These are phyloP conservation scores for Arenaria interpres DNA, from an alignment of 2,113 vertebrate species.

Conservation along the genomic window DNA sequence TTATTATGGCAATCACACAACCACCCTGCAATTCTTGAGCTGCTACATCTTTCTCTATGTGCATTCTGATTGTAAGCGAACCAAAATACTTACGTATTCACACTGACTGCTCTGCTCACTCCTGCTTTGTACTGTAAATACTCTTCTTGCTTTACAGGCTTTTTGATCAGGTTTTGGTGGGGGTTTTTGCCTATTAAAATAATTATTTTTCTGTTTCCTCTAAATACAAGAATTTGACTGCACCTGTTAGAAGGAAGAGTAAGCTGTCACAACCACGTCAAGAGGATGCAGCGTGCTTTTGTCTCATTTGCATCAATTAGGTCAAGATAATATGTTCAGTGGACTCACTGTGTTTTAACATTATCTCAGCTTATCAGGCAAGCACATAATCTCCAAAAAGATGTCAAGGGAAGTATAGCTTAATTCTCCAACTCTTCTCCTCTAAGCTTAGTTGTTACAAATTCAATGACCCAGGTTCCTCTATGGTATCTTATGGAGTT, in stretches of 20 bases:
- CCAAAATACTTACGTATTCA: not conserved
- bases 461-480: not conserved
- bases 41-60: not conserved
- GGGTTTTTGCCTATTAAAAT: not conserved
- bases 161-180: not conserved
- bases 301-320: not conserved
- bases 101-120: not conserved
- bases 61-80: not conserved
- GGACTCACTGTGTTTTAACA: not conserved
- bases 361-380: not conserved
- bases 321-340: not conserved
- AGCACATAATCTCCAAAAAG: not conserved
- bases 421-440: not conserved
- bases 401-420: not conserved
- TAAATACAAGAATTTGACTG: not conserved
- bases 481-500: not conserved
- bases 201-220: not conserved
- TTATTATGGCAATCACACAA: not conserved
- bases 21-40: not conserved
- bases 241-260: not conserved
- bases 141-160: not conserved
- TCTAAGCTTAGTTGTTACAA: not conserved
- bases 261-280: not conserved
- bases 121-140: not conserved
- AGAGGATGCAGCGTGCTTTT: not conserved